Base-by-base conservation (phyloP, 2,888 invertebrate species). In the Dolichomitus sp. region DNA sequence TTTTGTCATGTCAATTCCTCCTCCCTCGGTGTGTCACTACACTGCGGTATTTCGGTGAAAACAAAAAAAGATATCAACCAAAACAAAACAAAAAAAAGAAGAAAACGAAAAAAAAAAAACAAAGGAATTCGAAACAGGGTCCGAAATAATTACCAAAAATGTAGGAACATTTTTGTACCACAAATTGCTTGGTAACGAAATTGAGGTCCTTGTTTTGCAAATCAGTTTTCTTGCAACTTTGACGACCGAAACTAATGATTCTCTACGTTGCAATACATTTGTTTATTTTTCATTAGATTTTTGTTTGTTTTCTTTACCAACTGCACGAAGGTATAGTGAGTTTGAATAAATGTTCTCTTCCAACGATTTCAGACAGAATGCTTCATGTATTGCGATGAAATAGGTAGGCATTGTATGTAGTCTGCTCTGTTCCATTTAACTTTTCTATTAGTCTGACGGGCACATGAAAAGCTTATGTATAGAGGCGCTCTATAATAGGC, bases 361-460 rank as follows among this genome's bases (percentile, higher is more conserved):
- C 37, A 37, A 9, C 37, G 37, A 9, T 9, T 37, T 37, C 7
- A 37, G 37, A 37, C 9, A 9, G 37, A 33, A 33, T 7, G 30
- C 6, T 33, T 7, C 33, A 33, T 33, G 7, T 37, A 37, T 37
- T 37, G 37, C 7, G 9, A 37, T 0, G 4, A 14, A 4, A 45
- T n/a, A 45, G 45, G 4, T 11, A 45, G 45, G 45, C 12, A 12
- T 42, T 42, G 12, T 42, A 42, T 14, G 11, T 45, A n/a, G 12
- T 12, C 9, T 42, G 50, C 7, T 52, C 17, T 52, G 7, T 52
- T 11, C 23, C 6, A 17, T 37, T 50, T 50, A 17, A 48, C 23
- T 66, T 68, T 66, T 50, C 50, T 33, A 50, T 48, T n/a, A 27
- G 9, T 50, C 42, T 33, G 30, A 30, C 50, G 11, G 50, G 12